These are phyloP conservation scores for Drosophila funebris DNA, from an alignment of 1,140 invertebrate genomes.

Conservation along the genomic window DNA sequence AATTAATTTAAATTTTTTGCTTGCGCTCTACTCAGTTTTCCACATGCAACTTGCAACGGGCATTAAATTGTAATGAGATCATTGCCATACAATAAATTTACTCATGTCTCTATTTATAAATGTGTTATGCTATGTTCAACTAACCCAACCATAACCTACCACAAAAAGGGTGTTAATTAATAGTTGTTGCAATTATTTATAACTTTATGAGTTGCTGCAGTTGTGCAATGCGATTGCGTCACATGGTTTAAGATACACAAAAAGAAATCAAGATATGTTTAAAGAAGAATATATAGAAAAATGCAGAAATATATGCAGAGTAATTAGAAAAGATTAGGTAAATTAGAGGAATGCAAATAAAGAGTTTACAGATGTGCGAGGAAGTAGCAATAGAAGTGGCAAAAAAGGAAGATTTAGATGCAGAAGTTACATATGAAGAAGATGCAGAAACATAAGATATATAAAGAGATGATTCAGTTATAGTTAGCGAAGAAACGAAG, in stretches of 20 bases:
- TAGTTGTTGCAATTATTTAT: conserved; percentile 22
- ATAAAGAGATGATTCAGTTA: no score
- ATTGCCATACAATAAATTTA: conserved; percentile 76
- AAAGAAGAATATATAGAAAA: neutral
- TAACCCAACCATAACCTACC: conserved; percentile 48
- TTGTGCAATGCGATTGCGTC: neutral
- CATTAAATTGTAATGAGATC: conserved; percentile 81
- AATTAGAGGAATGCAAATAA: no score
- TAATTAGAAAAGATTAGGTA: no score
- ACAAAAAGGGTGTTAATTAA: conserved; percentile 58
- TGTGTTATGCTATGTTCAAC: conserved; percentile 60
- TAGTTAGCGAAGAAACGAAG: no score
- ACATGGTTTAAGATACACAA: neutral
- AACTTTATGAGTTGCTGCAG: no score
- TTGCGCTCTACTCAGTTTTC: conserved; percentile 4
- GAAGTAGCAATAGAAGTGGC: no score
- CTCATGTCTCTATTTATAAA: conserved; percentile 74
- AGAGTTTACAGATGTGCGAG: no score
- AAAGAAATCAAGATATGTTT: neutral
- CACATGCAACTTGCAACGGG: conserved; percentile 35
- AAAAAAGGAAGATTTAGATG: no score
- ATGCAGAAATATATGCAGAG: no score
- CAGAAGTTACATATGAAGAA: no score
- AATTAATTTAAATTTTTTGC: conserved; percentile 74
- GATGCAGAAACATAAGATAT: no score